Conservation (phyloP, 2,113 vertebrate species). For the Tinamus guttatus region DNA sequence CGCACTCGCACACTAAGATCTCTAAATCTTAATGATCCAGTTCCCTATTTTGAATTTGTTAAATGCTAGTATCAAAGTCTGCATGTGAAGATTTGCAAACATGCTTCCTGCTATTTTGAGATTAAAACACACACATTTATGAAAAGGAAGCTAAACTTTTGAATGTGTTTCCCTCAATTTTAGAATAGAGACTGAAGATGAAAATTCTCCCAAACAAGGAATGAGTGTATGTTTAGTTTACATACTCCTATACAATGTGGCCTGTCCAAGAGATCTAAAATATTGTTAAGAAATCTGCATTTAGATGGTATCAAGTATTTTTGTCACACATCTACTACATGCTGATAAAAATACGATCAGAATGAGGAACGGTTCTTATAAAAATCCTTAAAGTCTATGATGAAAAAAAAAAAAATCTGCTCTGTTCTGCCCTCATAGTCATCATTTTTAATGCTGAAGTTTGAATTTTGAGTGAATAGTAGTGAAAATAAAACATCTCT, state of each 20-base stretch:
- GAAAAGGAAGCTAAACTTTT: neutral
- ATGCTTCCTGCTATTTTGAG: neutral
- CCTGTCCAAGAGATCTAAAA: constrained; percentile 40
- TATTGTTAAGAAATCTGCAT: constrained; percentile 5
- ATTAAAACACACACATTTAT: neutral
- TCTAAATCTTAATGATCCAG: neutral
- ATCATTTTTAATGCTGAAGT: neutral
- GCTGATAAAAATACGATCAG: neutral
- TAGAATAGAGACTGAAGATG: neutral
- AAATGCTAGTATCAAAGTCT: too few relatives aligned
- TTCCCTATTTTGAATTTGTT: neutral
- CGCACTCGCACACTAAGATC: neutral
- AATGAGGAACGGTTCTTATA: constrained; percentile 37
- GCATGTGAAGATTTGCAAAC: neutral
- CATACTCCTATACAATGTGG: neutral
- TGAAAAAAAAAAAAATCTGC: neutral
- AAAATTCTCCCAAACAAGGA: neutral
- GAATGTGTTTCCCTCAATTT: neutral
- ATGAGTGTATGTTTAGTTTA: constrained; percentile 39
- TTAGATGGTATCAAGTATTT: constrained; percentile 49
- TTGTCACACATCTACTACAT: neutral
- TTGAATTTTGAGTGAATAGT: neutral
- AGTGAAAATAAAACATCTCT: neutral
- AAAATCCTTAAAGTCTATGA: constrained; percentile 36
- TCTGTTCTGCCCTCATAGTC: neutral